Conservation (phyloP, 2,797 vertebrate genomes). For the Mormyrops attenuatus region DNA sequence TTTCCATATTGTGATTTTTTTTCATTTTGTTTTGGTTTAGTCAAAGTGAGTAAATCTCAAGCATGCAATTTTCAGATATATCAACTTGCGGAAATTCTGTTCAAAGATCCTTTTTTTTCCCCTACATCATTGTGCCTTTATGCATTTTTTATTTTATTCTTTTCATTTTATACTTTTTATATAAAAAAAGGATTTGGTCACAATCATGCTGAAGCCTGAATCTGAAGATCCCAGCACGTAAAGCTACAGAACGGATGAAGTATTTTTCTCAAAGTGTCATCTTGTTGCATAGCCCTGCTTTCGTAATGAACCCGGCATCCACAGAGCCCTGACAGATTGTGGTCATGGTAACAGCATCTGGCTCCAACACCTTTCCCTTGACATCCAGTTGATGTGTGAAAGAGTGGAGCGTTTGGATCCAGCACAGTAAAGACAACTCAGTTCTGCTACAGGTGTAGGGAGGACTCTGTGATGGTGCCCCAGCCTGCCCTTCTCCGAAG, state of each 20-base stretch:
- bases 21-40: conserved; percentile 40
- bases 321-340: conserved; percentile 28
- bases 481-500: neutral
- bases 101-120: conserved; percentile 46
- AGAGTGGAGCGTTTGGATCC: neutral
- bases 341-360: conserved; percentile 15
- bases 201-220: conserved; percentile 79
- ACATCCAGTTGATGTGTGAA: neutral
- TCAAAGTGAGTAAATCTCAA: conserved; percentile 52
- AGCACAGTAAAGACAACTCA: conserved; percentile 11
- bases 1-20: conserved; percentile 24
- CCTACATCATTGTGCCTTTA: conserved; percentile 77
- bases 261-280: conserved; percentile 55
- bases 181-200: conserved; percentile 82
- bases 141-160: conserved; percentile 55
- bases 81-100: conserved; percentile 53
- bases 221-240: conserved; percentile 66
- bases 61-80: conserved; percentile 66
- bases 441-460: neutral
- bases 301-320: conserved; percentile 32
- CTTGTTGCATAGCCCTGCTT: conserved; percentile 85
- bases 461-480: neutral
- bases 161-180: conserved; percentile 37
- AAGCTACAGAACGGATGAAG: conserved; percentile 68
- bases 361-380: neutral